phyloP scores from a whole-genome alignment of 2,797 vertebrate genomes.

The Neopelma chrysocephalum region DNA sequence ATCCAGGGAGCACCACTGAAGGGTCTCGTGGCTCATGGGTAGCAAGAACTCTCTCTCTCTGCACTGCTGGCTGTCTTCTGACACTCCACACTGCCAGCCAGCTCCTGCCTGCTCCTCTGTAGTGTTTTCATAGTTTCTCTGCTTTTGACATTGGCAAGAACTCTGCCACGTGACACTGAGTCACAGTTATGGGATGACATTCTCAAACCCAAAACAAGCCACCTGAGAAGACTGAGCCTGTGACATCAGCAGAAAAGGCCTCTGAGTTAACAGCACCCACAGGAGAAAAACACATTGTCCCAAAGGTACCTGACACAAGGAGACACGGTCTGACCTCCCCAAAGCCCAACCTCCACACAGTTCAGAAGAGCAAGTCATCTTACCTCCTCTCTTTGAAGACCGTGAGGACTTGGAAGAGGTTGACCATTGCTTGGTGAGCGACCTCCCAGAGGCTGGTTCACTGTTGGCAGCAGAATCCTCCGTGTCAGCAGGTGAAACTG shows the following conservation, averaged over 20 bases:
- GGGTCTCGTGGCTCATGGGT: background rate
- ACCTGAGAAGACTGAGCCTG: background rate
- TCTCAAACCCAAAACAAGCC: background rate
- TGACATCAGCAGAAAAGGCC: background rate
- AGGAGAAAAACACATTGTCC: background rate
- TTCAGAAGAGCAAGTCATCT: conserved; percentile 6
- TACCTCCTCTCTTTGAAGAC: conserved; percentile 95
- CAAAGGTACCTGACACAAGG: background rate
- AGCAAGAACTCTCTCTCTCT: background rate
- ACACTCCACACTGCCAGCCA: background rate
- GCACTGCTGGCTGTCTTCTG: background rate
- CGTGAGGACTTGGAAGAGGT: conserved; percentile 93
- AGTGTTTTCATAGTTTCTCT: background rate
- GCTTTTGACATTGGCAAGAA: background rate
- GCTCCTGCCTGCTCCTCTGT: background rate
- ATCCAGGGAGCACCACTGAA: background rate
- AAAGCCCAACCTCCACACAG: background rate
- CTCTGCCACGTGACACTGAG: background rate
- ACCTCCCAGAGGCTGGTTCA: conserved; percentile 81
- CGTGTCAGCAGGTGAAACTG: conserved; percentile 71
- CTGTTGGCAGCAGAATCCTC: conserved; percentile 72
- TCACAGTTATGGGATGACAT: background rate
- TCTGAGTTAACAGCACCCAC: background rate
- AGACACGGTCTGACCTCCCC: background rate
- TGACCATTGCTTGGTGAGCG: conserved; percentile 97